phyloP scores from a whole-genome alignment of 2,797 vertebrate species.

The Anabas testudineus region DNA sequence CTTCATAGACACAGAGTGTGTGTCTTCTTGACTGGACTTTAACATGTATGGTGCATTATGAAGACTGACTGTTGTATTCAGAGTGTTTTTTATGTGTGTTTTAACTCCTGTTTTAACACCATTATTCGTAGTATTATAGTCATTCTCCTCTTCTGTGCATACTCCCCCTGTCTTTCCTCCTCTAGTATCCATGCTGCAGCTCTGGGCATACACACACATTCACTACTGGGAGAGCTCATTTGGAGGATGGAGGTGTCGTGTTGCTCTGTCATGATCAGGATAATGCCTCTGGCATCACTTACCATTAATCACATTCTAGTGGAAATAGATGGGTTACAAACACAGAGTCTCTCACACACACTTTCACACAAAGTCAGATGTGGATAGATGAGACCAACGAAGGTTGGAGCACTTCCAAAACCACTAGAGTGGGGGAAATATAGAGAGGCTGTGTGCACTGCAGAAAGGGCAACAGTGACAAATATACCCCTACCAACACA shows the following conservation, averaged over 20 bases:
- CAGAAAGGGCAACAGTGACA: constrained; percentile 44
- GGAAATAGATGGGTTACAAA: constrained; percentile 54
- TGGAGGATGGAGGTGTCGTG: constrained; percentile 57
- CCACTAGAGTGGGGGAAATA: constrained; percentile 13
- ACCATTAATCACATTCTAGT: constrained; percentile 62
- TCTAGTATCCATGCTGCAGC: neutral
- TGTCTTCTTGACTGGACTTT: too few relatives aligned
- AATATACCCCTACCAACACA: constrained; percentile 10
- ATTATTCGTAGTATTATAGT: too few relatives aligned
- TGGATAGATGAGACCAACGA: constrained; percentile 42
- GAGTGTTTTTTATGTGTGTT: too few relatives aligned
- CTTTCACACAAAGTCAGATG: constrained; percentile 33
- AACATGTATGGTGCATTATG: too few relatives aligned
- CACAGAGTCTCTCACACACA: constrained; percentile 31
- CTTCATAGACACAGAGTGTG: too few relatives aligned
- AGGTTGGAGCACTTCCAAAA: constrained; percentile 27
- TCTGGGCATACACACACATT: constrained; percentile 1
- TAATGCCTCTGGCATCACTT: constrained; percentile 66
- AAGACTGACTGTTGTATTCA: too few relatives aligned
- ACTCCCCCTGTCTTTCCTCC: neutral
- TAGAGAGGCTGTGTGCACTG: constrained; percentile 12
- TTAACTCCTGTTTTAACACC: too few relatives aligned
- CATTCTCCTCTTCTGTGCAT: neutral
- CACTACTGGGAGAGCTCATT: constrained; percentile 45
- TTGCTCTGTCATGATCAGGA: constrained; percentile 68